These are phyloP conservation scores for Atractosteus spatula DNA, from an alignment of 2,113 vertebrate genomes.

Conservation along the genomic window DNA sequence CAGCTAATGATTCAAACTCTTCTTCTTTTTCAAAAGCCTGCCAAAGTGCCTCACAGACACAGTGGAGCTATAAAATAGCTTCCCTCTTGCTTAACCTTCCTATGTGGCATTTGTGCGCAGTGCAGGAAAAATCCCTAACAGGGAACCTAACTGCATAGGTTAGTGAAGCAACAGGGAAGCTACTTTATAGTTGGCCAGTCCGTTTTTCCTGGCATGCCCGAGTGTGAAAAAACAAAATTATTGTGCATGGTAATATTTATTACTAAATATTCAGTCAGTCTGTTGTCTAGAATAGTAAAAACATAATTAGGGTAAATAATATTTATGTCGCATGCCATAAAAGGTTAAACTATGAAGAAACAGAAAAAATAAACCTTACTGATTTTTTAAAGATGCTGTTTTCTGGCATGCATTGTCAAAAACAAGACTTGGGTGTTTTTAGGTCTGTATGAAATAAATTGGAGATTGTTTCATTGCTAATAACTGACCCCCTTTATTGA, in stretches of 20 bases:
- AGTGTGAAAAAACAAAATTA: background rate
- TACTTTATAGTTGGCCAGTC: background rate
- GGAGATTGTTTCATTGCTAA: too few relatives aligned
- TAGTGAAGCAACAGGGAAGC: background rate
- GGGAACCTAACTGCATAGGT: constrained; percentile 2
- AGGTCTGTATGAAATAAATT: too few relatives aligned
- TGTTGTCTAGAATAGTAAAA: too few relatives aligned
- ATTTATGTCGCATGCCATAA: too few relatives aligned
- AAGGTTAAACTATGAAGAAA: too few relatives aligned
- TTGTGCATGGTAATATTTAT: too few relatives aligned
- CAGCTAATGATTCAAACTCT: background rate
- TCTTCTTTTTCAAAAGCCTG: background rate
- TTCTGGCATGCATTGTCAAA: background rate
- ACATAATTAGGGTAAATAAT: too few relatives aligned
- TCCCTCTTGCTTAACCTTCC: background rate
- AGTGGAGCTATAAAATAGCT: background rate
- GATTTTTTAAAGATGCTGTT: too few relatives aligned
- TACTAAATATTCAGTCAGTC: too few relatives aligned
- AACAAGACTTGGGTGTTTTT: background rate
- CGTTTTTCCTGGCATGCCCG: background rate
- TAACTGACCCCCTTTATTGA: constrained; percentile 29
- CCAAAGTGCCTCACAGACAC: background rate
- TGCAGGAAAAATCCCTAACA: background rate
- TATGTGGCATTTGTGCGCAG: background rate
- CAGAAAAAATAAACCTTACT: too few relatives aligned